Evolutionary conservation across 1,140 invertebrate genomes (phyloP).

Genomic region (Caenorhabditis elegans): DNA sequence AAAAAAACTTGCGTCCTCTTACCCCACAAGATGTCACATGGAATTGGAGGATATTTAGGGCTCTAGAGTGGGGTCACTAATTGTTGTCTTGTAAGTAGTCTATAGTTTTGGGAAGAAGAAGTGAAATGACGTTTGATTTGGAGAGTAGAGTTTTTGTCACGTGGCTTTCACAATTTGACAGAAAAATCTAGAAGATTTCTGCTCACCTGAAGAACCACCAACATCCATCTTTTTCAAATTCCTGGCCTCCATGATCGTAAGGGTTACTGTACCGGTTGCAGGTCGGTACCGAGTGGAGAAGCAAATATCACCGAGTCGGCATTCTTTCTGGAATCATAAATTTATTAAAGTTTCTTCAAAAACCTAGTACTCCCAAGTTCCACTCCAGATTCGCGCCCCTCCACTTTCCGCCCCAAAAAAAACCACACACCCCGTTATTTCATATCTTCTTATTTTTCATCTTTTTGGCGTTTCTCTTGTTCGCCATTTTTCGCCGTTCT

Average conservation of each 20-base stretch:
- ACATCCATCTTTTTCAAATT: constrained; percentile 82
- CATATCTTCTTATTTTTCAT: background rate
- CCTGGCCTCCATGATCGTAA: constrained; percentile 79
- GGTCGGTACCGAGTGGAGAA: constrained; percentile 79
- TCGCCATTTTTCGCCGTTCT: background rate
- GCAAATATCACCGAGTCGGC: constrained; percentile 75
- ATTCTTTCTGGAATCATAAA: constrained; percentile 56
- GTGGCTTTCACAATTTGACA: no score
- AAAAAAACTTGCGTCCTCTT: background rate
- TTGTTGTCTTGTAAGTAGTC: background rate
- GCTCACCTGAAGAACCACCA: constrained; percentile 78
- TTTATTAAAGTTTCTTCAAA: no score
- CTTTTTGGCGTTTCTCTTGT: background rate
- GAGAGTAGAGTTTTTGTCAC: no score
- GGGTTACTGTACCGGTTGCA: constrained; percentile 78
- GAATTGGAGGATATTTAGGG: background rate
- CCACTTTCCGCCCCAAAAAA: no score
- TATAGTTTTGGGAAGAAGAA: background rate
- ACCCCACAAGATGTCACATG: background rate
- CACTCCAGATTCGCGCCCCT: no score
- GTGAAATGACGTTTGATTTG: no score
- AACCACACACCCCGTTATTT: background rate
- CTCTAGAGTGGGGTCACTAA: background rate
- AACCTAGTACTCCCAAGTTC: no score
- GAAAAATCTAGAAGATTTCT: no score